Base-by-base conservation (phyloP, 2,113 vertebrate genomes). In the Talpa occidentalis region DNA sequence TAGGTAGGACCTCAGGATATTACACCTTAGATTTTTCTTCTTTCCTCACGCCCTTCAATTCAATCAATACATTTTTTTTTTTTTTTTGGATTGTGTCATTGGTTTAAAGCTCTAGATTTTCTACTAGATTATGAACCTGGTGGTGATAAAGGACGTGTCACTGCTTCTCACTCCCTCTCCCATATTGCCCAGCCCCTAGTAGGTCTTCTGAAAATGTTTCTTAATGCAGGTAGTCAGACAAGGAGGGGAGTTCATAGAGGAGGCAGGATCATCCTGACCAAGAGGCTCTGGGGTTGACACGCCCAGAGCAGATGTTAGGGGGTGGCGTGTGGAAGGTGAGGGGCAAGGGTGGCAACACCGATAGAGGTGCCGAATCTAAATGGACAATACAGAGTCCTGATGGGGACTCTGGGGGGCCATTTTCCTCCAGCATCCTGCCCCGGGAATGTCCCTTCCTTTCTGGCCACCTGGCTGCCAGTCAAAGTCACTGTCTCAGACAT, bases 21-120 rank as follows among this genome's bases (percentile, higher is more conserved):
- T 59, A 1, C 54, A 89, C n/a, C 52, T 47, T 92, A 60, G 32
- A 14, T 35, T 56, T 81, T 93, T 92, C 2, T n/a, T 70, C 22
- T 59, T 85, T 44, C 42, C 40, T 80, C 16, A 76, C 9, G 47
- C 21, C 37, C 37, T 16, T 37, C 42, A 56, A 47, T 91, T 42
- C 47, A 88, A 14, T 47, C 37, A 52, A 15, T 85, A 42, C 32
- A 93, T 60, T 76, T 78, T 73, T 87, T 59, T 59, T 69, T 60
- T 76, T 78, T 73, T 87, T 59, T 59, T 69, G 30, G 44, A 80
- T 77, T 72, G 54, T 56, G 14, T 80, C 32, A 16, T 2, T 70
- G 70, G 26, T 28, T 93, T 88, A 79, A 40, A 72, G 80, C 19
- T 88, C 42, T 78, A 79, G 56, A 79, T 76, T 88, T 86, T 28